Evolutionary conservation across 2,888 invertebrate species (phyloP).

Genomic region (Acrobasis suavella): DNA sequence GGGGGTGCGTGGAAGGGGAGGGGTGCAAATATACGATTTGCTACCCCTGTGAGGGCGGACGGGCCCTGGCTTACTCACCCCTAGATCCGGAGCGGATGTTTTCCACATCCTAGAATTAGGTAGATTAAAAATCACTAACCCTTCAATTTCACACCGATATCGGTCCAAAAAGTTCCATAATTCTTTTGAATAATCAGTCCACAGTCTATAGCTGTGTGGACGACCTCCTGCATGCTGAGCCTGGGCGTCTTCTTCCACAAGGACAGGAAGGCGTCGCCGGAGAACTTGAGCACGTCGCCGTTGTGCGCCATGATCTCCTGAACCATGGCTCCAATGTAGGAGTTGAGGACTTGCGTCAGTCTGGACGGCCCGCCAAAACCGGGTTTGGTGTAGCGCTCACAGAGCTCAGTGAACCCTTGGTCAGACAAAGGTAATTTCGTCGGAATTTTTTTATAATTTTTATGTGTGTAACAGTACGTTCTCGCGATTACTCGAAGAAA

Average conservation of each 20-base stretch:
- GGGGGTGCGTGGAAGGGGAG: too few species aligned
- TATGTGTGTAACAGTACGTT: too few species aligned
- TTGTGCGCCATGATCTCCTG: constrained; percentile 85
- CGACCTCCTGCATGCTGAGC: constrained; percentile 81
- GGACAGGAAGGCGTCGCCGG: constrained; percentile 85
- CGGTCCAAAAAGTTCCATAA: constrained; percentile 83
- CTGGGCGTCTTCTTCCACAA: constrained; percentile 84
- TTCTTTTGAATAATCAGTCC: constrained; percentile 86
- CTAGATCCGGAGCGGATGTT: too few species aligned
- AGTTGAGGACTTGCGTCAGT: constrained; percentile 86
- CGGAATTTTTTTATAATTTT: too few species aligned
- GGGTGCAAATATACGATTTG: too few species aligned
- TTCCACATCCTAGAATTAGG: too few species aligned
- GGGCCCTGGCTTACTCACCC: too few species aligned
- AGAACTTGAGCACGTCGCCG: constrained; percentile 86
- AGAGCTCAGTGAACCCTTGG: constrained; percentile 85
- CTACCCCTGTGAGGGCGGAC: too few species aligned
- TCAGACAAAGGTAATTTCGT: background rate
- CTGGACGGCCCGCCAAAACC: constrained; percentile 87
- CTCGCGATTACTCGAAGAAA: too few species aligned
- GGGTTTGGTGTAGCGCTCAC: constrained; percentile 85
- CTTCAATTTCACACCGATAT: constrained; percentile 83
- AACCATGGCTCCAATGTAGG: constrained; percentile 87
- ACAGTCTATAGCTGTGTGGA: constrained; percentile 85
- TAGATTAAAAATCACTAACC: constrained; percentile 55